These are phyloP conservation scores for Tetramorium simillimum DNA, from an alignment of 1,140 invertebrate species.

Conservation along the genomic window DNA sequence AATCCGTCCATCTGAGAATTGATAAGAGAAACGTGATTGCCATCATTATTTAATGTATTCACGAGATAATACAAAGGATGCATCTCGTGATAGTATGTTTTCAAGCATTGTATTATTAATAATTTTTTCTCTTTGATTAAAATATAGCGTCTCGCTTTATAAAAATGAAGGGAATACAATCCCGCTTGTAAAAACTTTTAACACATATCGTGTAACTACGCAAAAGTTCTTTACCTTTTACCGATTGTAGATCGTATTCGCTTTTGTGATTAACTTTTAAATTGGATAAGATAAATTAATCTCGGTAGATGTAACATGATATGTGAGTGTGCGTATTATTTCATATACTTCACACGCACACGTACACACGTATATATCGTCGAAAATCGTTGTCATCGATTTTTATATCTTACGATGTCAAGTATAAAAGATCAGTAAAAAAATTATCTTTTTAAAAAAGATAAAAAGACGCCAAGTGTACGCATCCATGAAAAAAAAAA, in stretches of 20 bases:
- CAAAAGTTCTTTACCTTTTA: background rate
- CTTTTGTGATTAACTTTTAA: background rate
- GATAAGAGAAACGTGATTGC: background rate
- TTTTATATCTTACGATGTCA: background rate
- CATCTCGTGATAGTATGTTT: background rate
- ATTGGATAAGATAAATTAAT: slow-evolving; percentile 5
- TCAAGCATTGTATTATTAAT: background rate
- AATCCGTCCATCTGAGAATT: slow-evolving; percentile 73
- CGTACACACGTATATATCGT: background rate
- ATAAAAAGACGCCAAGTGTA: no score
- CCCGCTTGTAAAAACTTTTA: background rate
- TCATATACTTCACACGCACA: no score
- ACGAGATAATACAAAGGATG: background rate
- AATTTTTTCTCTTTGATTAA: background rate
- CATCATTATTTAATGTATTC: slow-evolving; percentile 18
- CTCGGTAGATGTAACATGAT: background rate
- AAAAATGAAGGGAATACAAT: background rate
- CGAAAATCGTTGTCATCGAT: background rate
- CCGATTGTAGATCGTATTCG: background rate
- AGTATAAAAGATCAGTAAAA: background rate
- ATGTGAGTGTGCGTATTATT: no score
- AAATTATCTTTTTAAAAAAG: no score
- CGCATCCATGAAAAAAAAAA: no score
- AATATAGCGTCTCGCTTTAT: background rate
- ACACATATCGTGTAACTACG: background rate